Percentiles rank a stretch among this genome's conserved stretches.
Conservation (phyloP, 2,888 invertebrate genomes). For the Hemaris fuciformis region DNA sequence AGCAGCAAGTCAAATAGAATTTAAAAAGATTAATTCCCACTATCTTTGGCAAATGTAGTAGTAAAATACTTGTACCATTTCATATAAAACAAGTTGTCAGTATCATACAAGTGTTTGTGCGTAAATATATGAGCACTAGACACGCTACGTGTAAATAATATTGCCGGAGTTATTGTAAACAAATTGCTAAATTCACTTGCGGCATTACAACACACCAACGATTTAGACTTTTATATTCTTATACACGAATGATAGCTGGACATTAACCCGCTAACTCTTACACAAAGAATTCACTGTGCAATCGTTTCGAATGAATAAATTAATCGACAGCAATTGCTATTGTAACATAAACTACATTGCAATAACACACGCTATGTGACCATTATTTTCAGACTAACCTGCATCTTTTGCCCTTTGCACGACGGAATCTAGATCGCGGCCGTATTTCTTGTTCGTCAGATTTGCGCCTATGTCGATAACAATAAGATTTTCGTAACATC, state of each 20-base stretch:
- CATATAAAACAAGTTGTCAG: too few species aligned
- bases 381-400: constrained; percentile 82
- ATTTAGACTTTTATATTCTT: constrained; percentile 14
- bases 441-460: constrained; percentile 96
- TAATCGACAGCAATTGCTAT: constrained; percentile 33
- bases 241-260: constrained; percentile 21
- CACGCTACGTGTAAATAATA: background rate
- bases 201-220: background rate
- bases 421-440: constrained; percentile 94
- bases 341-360: constrained; percentile 32
- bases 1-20: too few species aligned
- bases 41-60: too few species aligned
- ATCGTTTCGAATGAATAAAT: constrained; percentile 46
- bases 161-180: background rate
- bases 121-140: too few species aligned
- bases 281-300: constrained; percentile 35
- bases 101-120: too few species aligned
- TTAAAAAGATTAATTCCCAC: too few species aligned
- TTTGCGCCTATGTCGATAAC: constrained; percentile 96
- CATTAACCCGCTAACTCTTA: constrained; percentile 32
- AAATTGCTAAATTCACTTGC: background rate
- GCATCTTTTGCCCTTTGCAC: constrained; percentile 95
- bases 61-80: too few species aligned
- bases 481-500: constrained; percentile 95
- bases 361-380: constrained; percentile 37